A percentile compares a stretch with the other conserved stretches of the same genome.
phyloP scores from a whole-genome alignment of 1,140 invertebrate species.

The Bombus terrestris region DNA sequence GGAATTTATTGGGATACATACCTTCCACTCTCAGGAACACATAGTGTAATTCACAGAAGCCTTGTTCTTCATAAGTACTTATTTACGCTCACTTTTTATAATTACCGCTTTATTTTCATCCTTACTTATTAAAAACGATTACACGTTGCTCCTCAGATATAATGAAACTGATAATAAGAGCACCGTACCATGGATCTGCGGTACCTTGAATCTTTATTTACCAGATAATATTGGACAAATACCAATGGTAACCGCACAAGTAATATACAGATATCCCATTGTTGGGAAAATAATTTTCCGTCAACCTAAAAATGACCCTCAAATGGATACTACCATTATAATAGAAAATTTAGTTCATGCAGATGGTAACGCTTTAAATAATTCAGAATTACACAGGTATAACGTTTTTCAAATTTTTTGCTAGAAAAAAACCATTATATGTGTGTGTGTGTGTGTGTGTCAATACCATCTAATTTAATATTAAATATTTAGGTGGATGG shows the following conservation, averaged over 20 bases:
- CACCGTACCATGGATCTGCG: slow-evolving; percentile 87
- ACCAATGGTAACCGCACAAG: slow-evolving; percentile 88
- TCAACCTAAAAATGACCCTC: slow-evolving; percentile 90
- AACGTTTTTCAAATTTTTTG: slow-evolving; percentile 7
- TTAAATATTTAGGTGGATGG: slow-evolving; percentile 82
- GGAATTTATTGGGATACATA: slow-evolving; percentile 92
- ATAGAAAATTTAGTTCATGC: slow-evolving; percentile 92
- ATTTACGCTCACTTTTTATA: background rate
- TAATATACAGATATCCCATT: slow-evolving; percentile 92
- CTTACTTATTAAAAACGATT: background rate
- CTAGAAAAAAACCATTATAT: background rate
- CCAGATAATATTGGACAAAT: slow-evolving; percentile 87
- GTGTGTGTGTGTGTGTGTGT: background rate
- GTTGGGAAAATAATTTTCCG: slow-evolving; percentile 93
- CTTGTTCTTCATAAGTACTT: slow-evolving; percentile 91
- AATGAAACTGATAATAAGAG: slow-evolving; percentile 80
- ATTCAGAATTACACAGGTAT: slow-evolving; percentile 90
- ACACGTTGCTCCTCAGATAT: slow-evolving; percentile 71
- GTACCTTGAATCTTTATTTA: slow-evolving; percentile 86
- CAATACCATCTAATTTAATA: slow-evolving; percentile 36
- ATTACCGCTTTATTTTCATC: slow-evolving; percentile 9
- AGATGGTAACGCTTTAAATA: slow-evolving; percentile 92
- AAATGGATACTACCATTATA: slow-evolving; percentile 91
- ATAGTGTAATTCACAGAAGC: slow-evolving; percentile 92
- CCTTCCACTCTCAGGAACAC: slow-evolving; percentile 91